Base-by-base conservation (phyloP, 2,888 invertebrate genomes). In the Eustalomyia histrio region DNA sequence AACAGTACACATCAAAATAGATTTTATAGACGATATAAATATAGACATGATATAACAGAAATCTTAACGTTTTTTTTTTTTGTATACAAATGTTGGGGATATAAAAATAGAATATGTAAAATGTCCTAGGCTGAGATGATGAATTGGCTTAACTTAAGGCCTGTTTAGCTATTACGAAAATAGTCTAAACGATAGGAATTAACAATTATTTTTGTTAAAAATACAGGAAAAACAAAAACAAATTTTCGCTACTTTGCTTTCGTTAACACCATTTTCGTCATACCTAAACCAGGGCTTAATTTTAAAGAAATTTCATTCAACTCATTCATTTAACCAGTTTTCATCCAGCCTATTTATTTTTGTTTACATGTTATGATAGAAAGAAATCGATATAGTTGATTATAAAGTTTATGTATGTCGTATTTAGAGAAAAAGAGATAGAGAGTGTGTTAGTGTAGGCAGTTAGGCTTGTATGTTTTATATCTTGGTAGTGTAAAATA, bases 1-100 rank as follows among this genome's bases (percentile, higher is more conserved):
- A 67, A 67, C 67, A 67, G 67, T 67, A 67, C 67, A 67, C 67
- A 67, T 67, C 55, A 67, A 67, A 67, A 39, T 55, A 55, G 67
- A 67, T 18, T 29, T 67, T 55, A 67, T 21, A 57, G 47, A 47
- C 43, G 61, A 61, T 47, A 47, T 53, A 67, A 7, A 58, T 33
- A 58, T 33, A 33, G 33, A 58, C 29, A 58, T 33, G 16, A 33
- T 33, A n/a, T 10, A 58, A 58, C 55, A 55, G 14, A 58, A 29
- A 29, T 29, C 29, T 29, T 29, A 29, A 29, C 29, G 29, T n/a
- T 58, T 33, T 33, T 29, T 14, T 33, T 57, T 57, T 57, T 50
- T 47, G n/a, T 21, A n/a, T 57, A 57, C n/a, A 29, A 21, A 57
- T 21, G 29, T 24, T 29, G 57, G 1, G 9, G n/a, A 43, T 6